These are phyloP conservation scores for Todiramphus chloris DNA, from an alignment of 2,113 vertebrate genomes.

Conservation along the genomic window DNA sequence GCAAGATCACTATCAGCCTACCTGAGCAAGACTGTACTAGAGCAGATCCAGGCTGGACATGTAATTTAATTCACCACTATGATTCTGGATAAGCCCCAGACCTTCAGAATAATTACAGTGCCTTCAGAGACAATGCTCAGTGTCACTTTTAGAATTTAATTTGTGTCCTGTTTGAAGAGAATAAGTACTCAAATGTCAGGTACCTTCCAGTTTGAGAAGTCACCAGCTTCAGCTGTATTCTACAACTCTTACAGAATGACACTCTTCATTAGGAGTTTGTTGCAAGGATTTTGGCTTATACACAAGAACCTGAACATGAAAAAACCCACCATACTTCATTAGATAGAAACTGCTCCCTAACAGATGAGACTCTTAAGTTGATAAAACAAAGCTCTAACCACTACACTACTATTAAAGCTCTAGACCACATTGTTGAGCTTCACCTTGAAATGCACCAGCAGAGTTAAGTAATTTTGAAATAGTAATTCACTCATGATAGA, in stretches of 20 bases:
- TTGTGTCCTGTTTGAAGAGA: no score
- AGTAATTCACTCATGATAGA: background rate
- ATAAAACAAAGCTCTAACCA: background rate
- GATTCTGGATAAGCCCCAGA: constrained; percentile 6
- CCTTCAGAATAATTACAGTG: background rate
- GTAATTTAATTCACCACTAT: background rate
- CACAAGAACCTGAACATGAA: background rate
- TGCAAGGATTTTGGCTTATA: background rate
- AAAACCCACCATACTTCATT: background rate
- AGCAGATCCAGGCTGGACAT: background rate
- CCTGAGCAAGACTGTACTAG: background rate
- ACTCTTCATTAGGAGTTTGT: background rate
- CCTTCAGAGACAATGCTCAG: background rate
- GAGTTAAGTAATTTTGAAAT: background rate
- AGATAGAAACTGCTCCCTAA: background rate
- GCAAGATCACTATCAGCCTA: constrained; percentile 8
- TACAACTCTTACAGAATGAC: background rate
- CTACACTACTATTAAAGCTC: background rate
- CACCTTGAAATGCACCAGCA: background rate
- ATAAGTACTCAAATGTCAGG: no score
- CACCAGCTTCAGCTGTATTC: background rate
- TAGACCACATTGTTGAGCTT: background rate
- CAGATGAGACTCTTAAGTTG: background rate
- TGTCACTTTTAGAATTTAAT: background rate
- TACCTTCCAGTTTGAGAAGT: no score